Evolutionary conservation across 2,888 invertebrate genomes (phyloP), one percentile per base, ranked within the genome.

Genomic region (Tortrix viridana): DNA sequence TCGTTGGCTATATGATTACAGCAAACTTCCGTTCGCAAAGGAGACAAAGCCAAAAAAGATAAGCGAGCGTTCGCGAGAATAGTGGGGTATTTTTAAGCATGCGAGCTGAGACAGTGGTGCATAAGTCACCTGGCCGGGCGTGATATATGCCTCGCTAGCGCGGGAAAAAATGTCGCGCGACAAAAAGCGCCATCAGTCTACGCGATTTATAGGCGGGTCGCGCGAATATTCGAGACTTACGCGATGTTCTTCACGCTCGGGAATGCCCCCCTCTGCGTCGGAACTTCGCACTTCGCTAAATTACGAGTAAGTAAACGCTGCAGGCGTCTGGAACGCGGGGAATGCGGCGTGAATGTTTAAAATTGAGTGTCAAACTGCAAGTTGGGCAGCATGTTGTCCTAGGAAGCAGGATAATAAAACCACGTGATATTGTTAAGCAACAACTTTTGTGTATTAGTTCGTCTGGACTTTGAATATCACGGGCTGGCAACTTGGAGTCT

Each of bases 101-200:
- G 66, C 64, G 53, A 60, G 64, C 57, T 67, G 71, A 73, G 75
- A 76, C 79, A 69, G 69, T 75, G 75, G 75, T 77, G 81, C 85
- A 86, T 87, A 88, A 88, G 88, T 88, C 86, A 87, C 86, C 79
- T 77, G 67, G 74, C 65, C 71, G 66, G 71, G 71, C 73, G 86
- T 90, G 90, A 92, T 90, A 89, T 86, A 91, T 89, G 85, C 76
- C 77, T 74, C 73, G 80, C 87, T 87, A 88, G 89, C 88, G 90
- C 90, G 89, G 89, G 90, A 92, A 92, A 90, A 92, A 91, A 90
- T 91, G 90, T 90, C 90, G 85, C 81, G 73, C 79, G 78, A 83
- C 85, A 88, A 88, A 90, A 91, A 89, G 79, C 77, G 80, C 82
- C 88, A 89, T 92, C 91, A 90, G 86, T 89, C 89, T 78, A 71